phyloP scores from a whole-genome alignment of 2,888 invertebrate species.

The Agrilus cyanescens region DNA sequence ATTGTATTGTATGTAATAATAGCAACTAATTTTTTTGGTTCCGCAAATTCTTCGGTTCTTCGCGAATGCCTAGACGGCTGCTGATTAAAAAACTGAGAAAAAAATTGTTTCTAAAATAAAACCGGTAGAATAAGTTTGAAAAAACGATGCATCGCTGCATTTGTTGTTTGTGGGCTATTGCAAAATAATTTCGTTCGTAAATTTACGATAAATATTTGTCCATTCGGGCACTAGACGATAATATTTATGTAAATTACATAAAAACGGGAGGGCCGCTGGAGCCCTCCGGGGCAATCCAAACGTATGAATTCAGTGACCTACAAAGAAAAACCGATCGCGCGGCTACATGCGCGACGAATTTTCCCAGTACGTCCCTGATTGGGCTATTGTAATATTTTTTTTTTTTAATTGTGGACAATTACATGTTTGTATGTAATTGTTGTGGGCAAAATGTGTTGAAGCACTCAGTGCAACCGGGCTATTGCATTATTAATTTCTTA shows the following conservation, averaged over 20 bases:
- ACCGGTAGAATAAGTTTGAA: constrained; percentile 11
- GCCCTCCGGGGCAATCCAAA: constrained; percentile 23
- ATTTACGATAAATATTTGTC: constrained; percentile 40
- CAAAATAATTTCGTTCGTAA: constrained; percentile 35
- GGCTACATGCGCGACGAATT: constrained; percentile 6
- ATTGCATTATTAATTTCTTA: constrained; percentile 28
- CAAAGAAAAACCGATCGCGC: constrained; percentile 16
- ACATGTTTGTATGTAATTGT: constrained; percentile 17
- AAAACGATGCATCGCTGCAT: constrained; percentile 6
- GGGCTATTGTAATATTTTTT: constrained; percentile 34
- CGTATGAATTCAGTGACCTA: constrained; percentile 25
- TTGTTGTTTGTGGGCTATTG: constrained; percentile 33
- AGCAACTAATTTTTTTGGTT: too few species aligned
- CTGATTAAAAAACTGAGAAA: not conserved
- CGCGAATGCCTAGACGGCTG: too few species aligned
- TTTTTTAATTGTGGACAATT: constrained; percentile 19
- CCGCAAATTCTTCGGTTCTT: too few species aligned
- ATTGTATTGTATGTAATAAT: too few species aligned
- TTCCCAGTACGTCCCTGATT: constrained; percentile 24
- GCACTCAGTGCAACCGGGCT: constrained; percentile 40
- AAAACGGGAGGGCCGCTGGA: constrained; percentile 8
- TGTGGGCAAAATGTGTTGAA: constrained; percentile 36
- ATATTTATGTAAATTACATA: constrained; percentile 38
- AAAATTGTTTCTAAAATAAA: constrained; percentile 13
- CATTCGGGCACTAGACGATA: constrained; percentile 37